phyloP scores from a whole-genome alignment of 2,888 invertebrate species.

The Pollenia labialis region DNA sequence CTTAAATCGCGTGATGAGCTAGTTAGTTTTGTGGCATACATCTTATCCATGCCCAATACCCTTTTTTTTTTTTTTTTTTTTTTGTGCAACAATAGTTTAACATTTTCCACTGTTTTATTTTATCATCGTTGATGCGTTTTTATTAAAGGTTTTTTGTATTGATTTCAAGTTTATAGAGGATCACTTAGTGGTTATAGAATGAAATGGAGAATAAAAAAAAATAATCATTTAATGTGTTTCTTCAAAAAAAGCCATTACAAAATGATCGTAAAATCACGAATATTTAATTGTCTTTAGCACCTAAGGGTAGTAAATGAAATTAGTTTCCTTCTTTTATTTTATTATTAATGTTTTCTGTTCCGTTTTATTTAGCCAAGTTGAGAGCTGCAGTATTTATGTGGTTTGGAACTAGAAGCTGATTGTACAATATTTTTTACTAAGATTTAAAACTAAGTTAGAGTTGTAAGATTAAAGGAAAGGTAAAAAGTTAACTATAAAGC shows the following conservation, averaged over 20 bases:
- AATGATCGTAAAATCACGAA: constrained; percentile 84
- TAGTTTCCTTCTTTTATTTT: constrained; percentile 54
- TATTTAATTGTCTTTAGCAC: constrained; percentile 84
- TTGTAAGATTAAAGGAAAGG: background rate
- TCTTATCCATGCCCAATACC: constrained; percentile 47
- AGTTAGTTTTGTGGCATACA: constrained; percentile 62
- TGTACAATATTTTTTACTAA: background rate
- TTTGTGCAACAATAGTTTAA: constrained; percentile 20
- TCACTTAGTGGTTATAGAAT: constrained; percentile 54
- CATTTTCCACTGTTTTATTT: constrained; percentile 22
- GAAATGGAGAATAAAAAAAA: constrained; percentile 40
- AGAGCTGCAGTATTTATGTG: background rate
- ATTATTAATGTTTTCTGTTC: background rate
- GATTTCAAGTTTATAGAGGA: constrained; percentile 58
- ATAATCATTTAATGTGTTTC: constrained; percentile 64
- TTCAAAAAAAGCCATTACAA: constrained; percentile 77
- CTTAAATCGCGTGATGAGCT: constrained; percentile 71
- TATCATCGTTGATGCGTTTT: constrained; percentile 64
- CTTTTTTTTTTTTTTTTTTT: constrained; percentile 12
- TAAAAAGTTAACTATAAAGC: no score
- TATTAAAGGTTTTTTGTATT: constrained; percentile 41
- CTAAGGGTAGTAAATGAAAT: constrained; percentile 81
- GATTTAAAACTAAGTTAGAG: background rate
- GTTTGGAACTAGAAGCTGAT: background rate
- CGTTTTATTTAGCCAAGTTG: background rate